These are phyloP conservation scores for Mus pahari DNA, from an alignment of 2,113 vertebrate species.

Conservation along the genomic window DNA sequence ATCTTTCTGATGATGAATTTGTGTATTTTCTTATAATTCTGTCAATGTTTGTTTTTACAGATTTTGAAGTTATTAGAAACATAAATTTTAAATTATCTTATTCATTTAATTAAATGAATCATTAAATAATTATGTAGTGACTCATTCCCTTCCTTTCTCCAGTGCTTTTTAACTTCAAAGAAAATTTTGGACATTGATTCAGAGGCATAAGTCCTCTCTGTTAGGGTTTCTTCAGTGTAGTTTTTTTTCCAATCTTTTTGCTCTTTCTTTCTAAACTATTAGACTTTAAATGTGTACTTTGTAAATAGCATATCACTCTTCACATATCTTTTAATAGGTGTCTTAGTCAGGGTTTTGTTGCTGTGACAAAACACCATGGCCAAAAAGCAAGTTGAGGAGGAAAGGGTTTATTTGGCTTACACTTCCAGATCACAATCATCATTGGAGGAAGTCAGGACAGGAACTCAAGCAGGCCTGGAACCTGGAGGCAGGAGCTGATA, in stretches of 20 bases:
- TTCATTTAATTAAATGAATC: conserved; percentile 10
- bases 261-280: not conserved
- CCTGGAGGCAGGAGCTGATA: too few species aligned
- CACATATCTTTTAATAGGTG: too few species aligned
- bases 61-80: conserved; percentile 42
- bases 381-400: too few species aligned
- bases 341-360: too few species aligned
- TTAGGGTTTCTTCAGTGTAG: not conserved
- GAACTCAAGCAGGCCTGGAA: too few species aligned
- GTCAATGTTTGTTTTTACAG: not conserved
- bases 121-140: conserved; percentile 26
- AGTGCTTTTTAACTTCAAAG: not conserved
- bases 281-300: not conserved
- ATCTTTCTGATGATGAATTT: conserved; percentile 29
- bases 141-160: not conserved
- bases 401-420: too few species aligned
- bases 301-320: not conserved
- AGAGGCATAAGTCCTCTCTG: not conserved
- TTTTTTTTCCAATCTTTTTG: not conserved
- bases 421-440: too few species aligned
- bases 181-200: not conserved
- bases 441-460: too few species aligned
- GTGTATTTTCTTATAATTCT: conserved; percentile 15
- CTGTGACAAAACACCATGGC: too few species aligned
- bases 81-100: conserved; percentile 43